Base-by-base conservation (phyloP, 2,888 invertebrate genomes). In the Drosophila subquinaria region DNA sequence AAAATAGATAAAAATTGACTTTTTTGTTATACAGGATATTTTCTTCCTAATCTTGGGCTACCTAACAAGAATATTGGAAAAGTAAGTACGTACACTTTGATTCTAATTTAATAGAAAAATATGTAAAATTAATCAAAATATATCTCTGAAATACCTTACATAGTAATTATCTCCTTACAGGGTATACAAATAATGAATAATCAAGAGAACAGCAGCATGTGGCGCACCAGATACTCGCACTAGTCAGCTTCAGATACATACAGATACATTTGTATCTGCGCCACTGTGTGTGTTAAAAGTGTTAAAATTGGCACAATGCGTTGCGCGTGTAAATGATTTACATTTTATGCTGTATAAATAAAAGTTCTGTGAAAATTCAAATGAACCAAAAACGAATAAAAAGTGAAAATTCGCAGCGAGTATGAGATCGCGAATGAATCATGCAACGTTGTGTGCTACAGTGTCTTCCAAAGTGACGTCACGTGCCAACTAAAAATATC, bases 241-340 rank as follows among this genome's bases (percentile, higher is more conserved):
- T 30, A 55, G 53, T 45, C 68, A 64, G 51, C 30, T 66, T 15
- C 59, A 42, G 33, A 55, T 64, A 51, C 67, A 55, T 64, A 51
- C 67, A 74, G 74, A 77, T 77, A 77, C 71, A 61, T 67, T 66
- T 75, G 68, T 67, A 79, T 76, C 61, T 69, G 62, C 56, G 51
- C 38, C 47, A 17, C 17, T 36, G 52, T 64, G 35, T 52, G 42
- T 38, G 56, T 61, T 66, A 63, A 61, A 50, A 62, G 73, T 64
- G 74, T 72, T 89, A 50, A 83, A 89, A 76, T 88, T 90, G 89
- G 86, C 86, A 88, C 90, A 86, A 68, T 69, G 69, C 64, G 81
- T 47, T 57, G 79, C 68, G 73, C 69, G 69, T 76, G 72, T 70
- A 83, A 83, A 76, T 79, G 72, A 77, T 80, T 79, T 74, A 84